Base-by-base conservation (phyloP, 2,113 vertebrate species). In the Mesocricetus auratus region DNA sequence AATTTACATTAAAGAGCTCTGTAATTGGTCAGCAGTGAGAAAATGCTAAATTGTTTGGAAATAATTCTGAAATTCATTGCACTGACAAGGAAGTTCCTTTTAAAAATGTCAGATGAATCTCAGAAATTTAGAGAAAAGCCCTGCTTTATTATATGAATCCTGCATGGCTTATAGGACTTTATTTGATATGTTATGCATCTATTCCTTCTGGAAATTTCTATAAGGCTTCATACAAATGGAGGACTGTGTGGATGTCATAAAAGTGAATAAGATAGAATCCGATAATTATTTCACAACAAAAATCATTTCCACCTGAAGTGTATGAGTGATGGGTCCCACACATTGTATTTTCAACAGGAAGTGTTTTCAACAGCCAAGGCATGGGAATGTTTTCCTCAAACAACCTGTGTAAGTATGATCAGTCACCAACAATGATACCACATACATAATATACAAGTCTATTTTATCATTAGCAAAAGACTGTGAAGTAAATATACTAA, bases 61-160 rank as follows among this genome's bases (percentile, higher is more conserved):
- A 74, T 94, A 86, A 95, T 89, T 94, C 62, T 96, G 87, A 93
- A 79, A 89, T 93, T 97, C 93, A 96, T 21, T 85, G 83, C 95
- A 95, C 94, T 96, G 93, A 93, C 90, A 96, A 96, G 45, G 75
- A 95, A 60, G 64, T 90, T 75, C n/a, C 29, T 78, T 73, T 78
- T 92, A 56, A 50, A 97, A 83, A 10, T 12, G 93, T 89, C 17
- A 95, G 86, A 94, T 66, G 82, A 68, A 93, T 94, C 36, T 96
- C 39, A 82, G 36, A 69, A 68, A 78, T 47, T 33, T 39, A 89
- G 77, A 73, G 36, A 62, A 86, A 97, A 96, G 16, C 16, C 74
- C 89, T 78, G 4, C 33, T 15, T 66, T 92, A 90, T 56, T 0
- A 26, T 50, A 86, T 96, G 91, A 98, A 96, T 91, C 96, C 94